Evolutionary conservation across 2,797 vertebrate genomes (phyloP).

Genomic region (Galagoides demidoff): DNA sequence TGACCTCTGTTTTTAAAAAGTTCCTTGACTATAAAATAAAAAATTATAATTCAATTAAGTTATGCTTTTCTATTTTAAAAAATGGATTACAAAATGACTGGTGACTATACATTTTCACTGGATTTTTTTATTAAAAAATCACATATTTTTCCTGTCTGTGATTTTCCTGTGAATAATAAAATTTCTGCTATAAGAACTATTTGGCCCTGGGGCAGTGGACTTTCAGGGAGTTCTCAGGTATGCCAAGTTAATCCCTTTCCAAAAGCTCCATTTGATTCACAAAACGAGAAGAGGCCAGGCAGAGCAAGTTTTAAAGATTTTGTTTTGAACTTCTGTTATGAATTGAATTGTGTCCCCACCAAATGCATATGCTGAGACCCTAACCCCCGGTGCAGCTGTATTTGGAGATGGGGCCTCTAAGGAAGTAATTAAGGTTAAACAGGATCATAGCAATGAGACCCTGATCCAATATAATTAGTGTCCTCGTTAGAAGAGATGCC

Average conservation of each 20-base stretch:
- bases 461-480: background rate
- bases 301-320: background rate
- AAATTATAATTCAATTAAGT: background rate
- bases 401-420: background rate
- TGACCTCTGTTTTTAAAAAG: slow-evolving; percentile 1
- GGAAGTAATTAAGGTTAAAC: background rate
- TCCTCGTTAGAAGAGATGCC: background rate
- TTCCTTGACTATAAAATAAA: slow-evolving; percentile 14
- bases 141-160: background rate
- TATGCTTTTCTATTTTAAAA: slow-evolving; percentile 21
- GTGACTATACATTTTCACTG: background rate
- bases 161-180: background rate
- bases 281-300: background rate
- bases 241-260: background rate
- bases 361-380: background rate
- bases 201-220: background rate
- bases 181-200: background rate
- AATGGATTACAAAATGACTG: background rate
- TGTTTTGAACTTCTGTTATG: background rate
- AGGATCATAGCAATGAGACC: background rate
- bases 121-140: background rate
- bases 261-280: background rate
- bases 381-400: background rate
- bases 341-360: background rate
- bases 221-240: background rate